Evolutionary conservation across 1,140 invertebrate genomes (phyloP).

Genomic region (Meloidogyne hapla): DNA sequence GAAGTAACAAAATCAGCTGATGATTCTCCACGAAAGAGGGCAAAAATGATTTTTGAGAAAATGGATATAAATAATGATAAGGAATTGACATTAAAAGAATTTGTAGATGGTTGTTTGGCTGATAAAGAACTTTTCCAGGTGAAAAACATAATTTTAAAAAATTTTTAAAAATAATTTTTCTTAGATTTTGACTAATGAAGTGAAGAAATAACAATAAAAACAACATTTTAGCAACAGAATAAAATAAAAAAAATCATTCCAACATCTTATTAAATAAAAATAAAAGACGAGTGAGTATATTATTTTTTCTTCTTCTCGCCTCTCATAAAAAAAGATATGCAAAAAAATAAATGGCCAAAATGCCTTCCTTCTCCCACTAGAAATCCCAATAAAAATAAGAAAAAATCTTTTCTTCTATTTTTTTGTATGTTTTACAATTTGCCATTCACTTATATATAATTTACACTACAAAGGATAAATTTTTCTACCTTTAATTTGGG

Average conservation of each 20-base stretch:
- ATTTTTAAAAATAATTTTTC: neutral
- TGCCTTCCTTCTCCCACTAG: too few species aligned
- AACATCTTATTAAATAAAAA: neutral
- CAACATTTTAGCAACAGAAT: conserved; percentile 53
- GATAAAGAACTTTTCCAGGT: conserved; percentile 71
- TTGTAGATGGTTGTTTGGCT: conserved; percentile 95
- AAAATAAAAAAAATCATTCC: conserved; percentile 38
- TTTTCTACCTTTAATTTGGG: too few species aligned
- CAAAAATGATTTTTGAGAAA: conserved; percentile 96
- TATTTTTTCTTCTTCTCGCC: neutral
- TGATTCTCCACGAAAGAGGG: conserved; percentile 81
- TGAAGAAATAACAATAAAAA: conserved; percentile 41
- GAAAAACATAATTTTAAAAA: neutral
- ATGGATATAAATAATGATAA: conserved; percentile 99
- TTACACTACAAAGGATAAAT: too few species aligned
- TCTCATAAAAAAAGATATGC: too few species aligned
- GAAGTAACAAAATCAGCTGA: conserved; percentile 77
- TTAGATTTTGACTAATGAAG: conserved; percentile 61
- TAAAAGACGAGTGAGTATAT: neutral
- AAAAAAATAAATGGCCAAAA: too few species aligned
- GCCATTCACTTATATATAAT: too few species aligned
- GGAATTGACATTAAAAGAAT: conserved; percentile 94
- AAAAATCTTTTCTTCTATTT: too few species aligned
- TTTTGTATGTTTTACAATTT: too few species aligned
- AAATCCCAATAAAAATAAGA: too few species aligned